Evolutionary conservation across 2,113 vertebrate species (phyloP).

Genomic region (Ceyx margarethae): DNA sequence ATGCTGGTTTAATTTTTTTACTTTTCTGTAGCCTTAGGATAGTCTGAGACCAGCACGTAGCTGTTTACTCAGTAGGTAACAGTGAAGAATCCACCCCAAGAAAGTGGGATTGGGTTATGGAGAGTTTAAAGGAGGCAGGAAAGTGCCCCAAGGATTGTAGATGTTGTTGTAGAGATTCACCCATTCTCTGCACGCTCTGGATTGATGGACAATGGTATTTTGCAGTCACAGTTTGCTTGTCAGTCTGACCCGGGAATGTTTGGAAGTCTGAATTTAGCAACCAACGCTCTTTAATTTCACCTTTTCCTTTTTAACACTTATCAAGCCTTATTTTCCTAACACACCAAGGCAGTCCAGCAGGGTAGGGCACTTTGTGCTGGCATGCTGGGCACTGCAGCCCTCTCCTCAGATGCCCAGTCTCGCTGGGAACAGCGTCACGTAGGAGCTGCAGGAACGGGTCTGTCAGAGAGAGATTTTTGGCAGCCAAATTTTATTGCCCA

Average conservation of each 20-base stretch:
- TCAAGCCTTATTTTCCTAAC: neutral
- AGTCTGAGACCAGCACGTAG: neutral
- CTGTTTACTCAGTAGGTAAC: neutral
- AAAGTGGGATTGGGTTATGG: neutral
- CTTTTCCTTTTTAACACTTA: neutral
- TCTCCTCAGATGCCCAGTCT: neutral
- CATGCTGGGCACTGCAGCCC: neutral
- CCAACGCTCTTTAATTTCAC: neutral
- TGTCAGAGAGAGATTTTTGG: neutral
- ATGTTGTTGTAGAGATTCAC: neutral
- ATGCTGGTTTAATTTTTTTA: neutral
- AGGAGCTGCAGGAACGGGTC: neutral
- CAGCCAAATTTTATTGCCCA: neutral
- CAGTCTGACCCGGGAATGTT: neutral
- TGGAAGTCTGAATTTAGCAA: neutral
- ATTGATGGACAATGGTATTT: neutral
- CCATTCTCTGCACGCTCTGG: neutral
- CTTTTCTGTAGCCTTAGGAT: neutral
- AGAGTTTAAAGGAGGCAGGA: neutral
- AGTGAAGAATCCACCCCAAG: neutral
- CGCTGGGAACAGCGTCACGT: neutral
- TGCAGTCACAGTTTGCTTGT: neutral
- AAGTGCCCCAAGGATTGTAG: neutral
- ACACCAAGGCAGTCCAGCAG: neutral
- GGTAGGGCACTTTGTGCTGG: neutral